Percentiles rank a stretch among this genome's conserved stretches.
phyloP scores from a whole-genome alignment of 2,888 invertebrate species.

The Rosalia funebris region DNA sequence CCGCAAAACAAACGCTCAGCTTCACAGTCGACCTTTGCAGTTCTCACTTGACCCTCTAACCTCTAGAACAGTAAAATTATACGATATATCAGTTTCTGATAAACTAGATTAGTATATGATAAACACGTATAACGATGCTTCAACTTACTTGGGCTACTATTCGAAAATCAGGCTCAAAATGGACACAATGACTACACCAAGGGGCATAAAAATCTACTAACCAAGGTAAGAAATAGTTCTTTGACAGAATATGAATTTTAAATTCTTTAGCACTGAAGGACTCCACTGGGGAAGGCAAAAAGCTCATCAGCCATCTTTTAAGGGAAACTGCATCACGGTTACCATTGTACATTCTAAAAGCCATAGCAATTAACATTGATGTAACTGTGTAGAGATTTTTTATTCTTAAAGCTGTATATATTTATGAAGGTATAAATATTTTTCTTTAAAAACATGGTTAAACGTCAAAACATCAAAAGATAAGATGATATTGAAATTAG shows the following conservation, averaged over 20 bases:
- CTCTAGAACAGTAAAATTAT: constrained; percentile 55
- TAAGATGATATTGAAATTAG: no score
- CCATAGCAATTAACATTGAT: no score
- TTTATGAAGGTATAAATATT: no score
- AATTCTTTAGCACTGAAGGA: constrained; percentile 64
- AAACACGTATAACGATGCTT: no score
- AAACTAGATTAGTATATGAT: neutral
- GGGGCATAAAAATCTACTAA: constrained; percentile 76
- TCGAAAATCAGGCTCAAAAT: constrained; percentile 76
- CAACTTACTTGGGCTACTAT: constrained; percentile 65
- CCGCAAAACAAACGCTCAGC: constrained; percentile 66
- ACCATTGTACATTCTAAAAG: constrained; percentile 68
- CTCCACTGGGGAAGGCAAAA: constrained; percentile 70
- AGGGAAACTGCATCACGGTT: constrained; percentile 72
- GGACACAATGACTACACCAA: constrained; percentile 73
- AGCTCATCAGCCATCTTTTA: constrained; percentile 71
- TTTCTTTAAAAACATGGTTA: no score
- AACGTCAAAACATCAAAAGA: no score
- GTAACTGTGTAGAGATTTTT: no score
- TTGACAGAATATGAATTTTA: constrained; percentile 64
- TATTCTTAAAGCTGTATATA: no score
- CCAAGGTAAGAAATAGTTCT: constrained; percentile 64
- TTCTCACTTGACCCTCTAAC: constrained; percentile 67
- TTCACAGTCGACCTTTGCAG: constrained; percentile 76
- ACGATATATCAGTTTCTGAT: neutral